Percentiles rank a stretch among this genome's conserved stretches.
phyloP scores from a whole-genome alignment of 2,113 vertebrate species.

The Argyrosomus japonicus region DNA sequence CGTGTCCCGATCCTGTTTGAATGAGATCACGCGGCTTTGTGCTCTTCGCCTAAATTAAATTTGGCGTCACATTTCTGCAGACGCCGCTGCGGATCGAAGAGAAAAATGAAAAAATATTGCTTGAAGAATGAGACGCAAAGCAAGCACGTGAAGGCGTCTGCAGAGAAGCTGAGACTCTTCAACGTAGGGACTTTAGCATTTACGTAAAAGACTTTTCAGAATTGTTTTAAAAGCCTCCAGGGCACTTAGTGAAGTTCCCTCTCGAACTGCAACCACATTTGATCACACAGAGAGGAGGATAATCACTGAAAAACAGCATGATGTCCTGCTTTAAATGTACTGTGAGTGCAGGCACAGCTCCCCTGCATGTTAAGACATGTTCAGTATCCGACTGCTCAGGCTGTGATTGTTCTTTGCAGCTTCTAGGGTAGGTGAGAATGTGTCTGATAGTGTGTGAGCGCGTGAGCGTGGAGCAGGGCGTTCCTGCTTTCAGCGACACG shows the following conservation, averaged over 20 bases:
- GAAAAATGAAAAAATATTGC: neutral
- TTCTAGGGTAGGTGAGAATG: neutral
- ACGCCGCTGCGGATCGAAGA: neutral
- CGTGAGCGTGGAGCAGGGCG: neutral
- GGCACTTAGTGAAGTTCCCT: neutral
- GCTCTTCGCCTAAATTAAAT: neutral
- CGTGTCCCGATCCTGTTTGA: neutral
- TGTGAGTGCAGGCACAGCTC: neutral
- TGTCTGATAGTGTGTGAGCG: neutral
- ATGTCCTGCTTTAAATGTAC: neutral
- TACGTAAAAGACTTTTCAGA: no score
- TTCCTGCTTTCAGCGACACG: constrained; percentile 1
- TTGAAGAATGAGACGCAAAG: neutral
- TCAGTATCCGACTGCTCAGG: neutral
- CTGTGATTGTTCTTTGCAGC: neutral
- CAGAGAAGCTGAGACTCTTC: neutral
- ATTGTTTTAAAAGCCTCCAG: no score
- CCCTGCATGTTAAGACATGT: neutral
- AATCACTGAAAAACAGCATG: neutral
- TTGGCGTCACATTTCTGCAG: neutral
- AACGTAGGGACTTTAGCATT: neutral
- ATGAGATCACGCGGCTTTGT: neutral
- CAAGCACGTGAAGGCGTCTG: neutral
- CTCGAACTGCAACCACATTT: neutral
- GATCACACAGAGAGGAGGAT: neutral